These are phyloP conservation scores for Oxyura jamaicensis DNA, from an alignment of 2,113 vertebrate genomes.

Conservation along the genomic window DNA sequence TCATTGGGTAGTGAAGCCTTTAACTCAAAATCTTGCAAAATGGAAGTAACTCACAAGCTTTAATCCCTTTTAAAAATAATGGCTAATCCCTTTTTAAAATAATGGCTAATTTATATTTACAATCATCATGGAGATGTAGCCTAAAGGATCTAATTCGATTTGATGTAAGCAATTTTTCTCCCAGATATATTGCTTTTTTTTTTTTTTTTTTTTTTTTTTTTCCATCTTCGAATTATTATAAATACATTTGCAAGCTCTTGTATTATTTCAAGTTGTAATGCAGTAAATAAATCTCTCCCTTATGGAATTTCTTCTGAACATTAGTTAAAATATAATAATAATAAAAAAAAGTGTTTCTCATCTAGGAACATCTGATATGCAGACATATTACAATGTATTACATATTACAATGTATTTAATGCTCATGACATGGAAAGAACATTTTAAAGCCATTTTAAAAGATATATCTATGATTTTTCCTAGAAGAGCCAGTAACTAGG, in stretches of 20 bases:
- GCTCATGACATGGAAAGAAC: background rate
- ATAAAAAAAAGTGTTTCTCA: background rate
- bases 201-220: background rate
- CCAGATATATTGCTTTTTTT: no score
- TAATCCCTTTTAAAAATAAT: background rate
- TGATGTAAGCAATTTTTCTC: background rate
- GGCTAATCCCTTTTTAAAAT: background rate
- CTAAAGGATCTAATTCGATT: slow-evolving; percentile 28
- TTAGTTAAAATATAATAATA: background rate
- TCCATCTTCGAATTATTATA: background rate
- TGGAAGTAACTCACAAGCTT: background rate
- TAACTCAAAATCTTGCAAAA: background rate
- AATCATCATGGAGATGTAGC: background rate
- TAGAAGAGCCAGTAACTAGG: background rate
- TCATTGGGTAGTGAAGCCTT: background rate
- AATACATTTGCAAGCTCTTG: background rate
- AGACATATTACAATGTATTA: background rate
- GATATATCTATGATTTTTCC: background rate
- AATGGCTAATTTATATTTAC: background rate
- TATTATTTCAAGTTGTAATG: background rate
- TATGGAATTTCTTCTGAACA: background rate
- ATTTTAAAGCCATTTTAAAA: background rate
- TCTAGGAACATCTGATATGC: background rate
- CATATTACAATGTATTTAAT: background rate
- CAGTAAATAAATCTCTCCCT: slow-evolving; percentile 9